Evolutionary conservation across 2,113 vertebrate genomes (phyloP).

Genomic region (Oncorhynchus masou): DNA sequence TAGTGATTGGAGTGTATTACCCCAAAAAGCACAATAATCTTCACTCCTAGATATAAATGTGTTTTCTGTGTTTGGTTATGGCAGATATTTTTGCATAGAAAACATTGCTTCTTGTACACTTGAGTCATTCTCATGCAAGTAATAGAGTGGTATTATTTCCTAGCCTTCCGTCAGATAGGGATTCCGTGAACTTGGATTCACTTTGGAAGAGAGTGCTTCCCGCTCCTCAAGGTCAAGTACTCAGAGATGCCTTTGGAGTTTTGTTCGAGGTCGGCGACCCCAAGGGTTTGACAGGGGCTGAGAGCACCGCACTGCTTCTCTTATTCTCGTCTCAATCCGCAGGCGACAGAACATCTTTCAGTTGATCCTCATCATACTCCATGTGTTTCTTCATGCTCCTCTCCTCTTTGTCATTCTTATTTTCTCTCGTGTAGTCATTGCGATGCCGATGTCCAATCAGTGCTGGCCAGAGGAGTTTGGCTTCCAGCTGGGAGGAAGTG

Average conservation of each 20-base stretch:
- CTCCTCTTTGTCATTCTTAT: not conserved
- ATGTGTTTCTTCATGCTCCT: not conserved
- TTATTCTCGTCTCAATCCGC: not conserved
- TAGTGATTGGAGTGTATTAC: not conserved
- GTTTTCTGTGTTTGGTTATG: not conserved
- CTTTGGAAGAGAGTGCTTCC: not conserved
- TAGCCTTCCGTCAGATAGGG: no score
- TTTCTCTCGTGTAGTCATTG: slow-evolving; percentile 68
- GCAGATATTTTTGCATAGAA: not conserved
- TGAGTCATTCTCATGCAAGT: not conserved
- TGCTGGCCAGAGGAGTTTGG: slow-evolving; percentile 96
- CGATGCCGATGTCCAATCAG: slow-evolving; percentile 88
- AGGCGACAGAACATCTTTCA: not conserved
- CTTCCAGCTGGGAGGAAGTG: slow-evolving; percentile 84
- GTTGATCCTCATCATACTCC: not conserved
- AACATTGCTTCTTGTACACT: not conserved
- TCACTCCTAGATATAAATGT: not conserved
- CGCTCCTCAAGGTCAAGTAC: slow-evolving; percentile 4
- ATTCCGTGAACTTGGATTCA: not conserved
- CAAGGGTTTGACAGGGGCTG: slow-evolving; percentile 41
- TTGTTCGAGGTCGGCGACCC: slow-evolving; percentile 51
- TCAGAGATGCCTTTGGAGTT: slow-evolving; percentile 16
- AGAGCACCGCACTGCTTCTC: not conserved
- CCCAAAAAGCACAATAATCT: not conserved
- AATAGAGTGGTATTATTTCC: not conserved